These are phyloP conservation scores for Brotula barbata DNA, from an alignment of 2,797 vertebrate species.

Conservation along the genomic window DNA sequence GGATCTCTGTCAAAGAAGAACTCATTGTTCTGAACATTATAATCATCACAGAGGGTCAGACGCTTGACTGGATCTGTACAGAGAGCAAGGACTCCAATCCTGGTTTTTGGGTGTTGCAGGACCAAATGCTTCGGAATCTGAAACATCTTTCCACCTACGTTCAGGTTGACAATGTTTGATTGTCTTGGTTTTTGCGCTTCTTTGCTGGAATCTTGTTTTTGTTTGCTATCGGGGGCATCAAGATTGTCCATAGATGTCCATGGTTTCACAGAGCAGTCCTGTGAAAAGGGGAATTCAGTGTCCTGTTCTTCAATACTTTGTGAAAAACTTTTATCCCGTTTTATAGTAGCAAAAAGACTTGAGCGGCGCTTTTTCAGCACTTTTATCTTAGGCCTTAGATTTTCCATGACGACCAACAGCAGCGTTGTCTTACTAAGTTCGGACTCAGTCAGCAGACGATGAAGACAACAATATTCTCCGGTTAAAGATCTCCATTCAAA, in stretches of 20 bases:
- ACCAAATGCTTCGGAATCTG: constrained; percentile 79
- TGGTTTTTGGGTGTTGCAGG: constrained; percentile 80
- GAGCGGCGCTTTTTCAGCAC: constrained; percentile 74
- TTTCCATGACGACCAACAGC: constrained; percentile 62
- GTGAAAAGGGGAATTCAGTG: constrained; percentile 80
- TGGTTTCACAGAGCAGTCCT: constrained; percentile 83
- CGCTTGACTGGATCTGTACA: constrained; percentile 80
- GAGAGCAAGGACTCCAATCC: constrained; percentile 84
- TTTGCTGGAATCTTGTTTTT: constrained; percentile 15
- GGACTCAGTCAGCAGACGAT: constrained; percentile 28
- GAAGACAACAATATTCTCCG: constrained; percentile 29
- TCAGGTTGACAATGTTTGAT: constrained; percentile 81
- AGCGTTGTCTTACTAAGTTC: constrained; percentile 2
- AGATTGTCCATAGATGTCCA: constrained; percentile 88
- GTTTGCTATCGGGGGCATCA: constrained; percentile 18
- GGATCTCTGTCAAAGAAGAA: constrained; percentile 93
- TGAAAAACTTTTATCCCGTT: constrained; percentile 77
- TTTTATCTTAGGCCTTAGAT: constrained; percentile 68
- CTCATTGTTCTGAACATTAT: constrained; percentile 84
- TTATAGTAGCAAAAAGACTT: constrained; percentile 83
- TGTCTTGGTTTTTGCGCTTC: constrained; percentile 38
- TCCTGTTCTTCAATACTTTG: constrained; percentile 73
- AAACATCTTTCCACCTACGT: constrained; percentile 86
- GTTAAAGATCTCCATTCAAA: constrained; percentile 29
- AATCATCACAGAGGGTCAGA: constrained; percentile 88